Percentiles rank a stretch among this genome's conserved stretches.
These are phyloP conservation scores for Cheilosia pagana DNA, from an alignment of 2,888 invertebrate species.

Conservation along the genomic window DNA sequence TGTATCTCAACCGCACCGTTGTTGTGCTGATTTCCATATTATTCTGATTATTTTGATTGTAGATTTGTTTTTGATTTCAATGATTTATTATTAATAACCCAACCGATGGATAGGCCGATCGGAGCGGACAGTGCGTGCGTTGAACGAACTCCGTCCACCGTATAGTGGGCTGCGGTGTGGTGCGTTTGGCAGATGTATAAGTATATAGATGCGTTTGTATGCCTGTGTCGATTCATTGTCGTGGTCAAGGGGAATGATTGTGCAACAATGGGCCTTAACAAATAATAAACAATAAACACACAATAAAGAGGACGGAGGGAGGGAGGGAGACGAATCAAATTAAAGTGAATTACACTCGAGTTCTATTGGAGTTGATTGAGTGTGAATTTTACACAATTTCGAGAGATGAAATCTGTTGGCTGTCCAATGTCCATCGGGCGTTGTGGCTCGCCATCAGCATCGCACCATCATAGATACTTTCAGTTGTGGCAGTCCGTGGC, in stretches of 20 bases:
- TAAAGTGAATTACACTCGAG: slow-evolving; percentile 75
- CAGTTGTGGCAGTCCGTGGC: slow-evolving; percentile 14
- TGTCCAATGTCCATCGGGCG: slow-evolving; percentile 3
- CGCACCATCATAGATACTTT: slow-evolving; percentile 11
- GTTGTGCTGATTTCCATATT: slow-evolving; percentile 65
- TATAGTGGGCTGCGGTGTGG: slow-evolving; percentile 36
- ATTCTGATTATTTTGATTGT: slow-evolving; percentile 72
- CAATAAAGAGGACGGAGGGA: slow-evolving; percentile 10
- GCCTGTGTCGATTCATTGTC: slow-evolving; percentile 50
- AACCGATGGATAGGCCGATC: slow-evolving; percentile 1
- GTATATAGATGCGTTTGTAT: not conserved
- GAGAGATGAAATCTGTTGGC: slow-evolving; percentile 66
- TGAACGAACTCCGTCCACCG: slow-evolving; percentile 16
- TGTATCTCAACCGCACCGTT: slow-evolving; percentile 1
- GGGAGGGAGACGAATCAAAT: slow-evolving; percentile 52
- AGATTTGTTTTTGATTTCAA: slow-evolving; percentile 73
- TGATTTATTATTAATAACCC: slow-evolving; percentile 70
- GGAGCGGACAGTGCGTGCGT: not conserved
- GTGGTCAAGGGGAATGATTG: slow-evolving; percentile 72
- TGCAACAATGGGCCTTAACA: slow-evolving; percentile 65
- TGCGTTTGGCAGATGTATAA: slow-evolving; percentile 58
- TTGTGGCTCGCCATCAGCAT: not conserved
- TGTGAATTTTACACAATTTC: slow-evolving; percentile 75
- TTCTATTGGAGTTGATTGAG: slow-evolving; percentile 75
- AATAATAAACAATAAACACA: slow-evolving; percentile 61